These are phyloP conservation scores for Holothuria leucospilota DNA, from an alignment of 53 echinoderm and acorn worm genomes.

Conservation along the genomic window DNA sequence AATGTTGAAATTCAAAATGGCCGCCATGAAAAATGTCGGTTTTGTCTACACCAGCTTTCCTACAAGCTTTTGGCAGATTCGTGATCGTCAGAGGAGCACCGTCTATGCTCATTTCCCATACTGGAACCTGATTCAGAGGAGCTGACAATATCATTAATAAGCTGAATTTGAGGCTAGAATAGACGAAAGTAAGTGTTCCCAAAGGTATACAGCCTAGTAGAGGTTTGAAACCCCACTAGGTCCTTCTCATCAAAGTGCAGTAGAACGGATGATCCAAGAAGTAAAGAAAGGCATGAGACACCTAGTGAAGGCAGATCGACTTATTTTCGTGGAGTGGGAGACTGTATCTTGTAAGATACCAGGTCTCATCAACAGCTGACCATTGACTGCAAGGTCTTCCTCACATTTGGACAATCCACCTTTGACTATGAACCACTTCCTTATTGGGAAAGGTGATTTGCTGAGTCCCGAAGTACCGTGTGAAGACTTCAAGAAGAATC, in stretches of 20 bases:
- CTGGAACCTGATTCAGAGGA: conserved; percentile 71
- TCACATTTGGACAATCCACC: conserved; percentile 60
- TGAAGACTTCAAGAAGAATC: conserved; percentile 56
- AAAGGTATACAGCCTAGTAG: conserved; percentile 52
- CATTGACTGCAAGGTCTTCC: conserved; percentile 70
- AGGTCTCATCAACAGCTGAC: neutral
- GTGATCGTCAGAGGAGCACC: conserved; percentile 71
- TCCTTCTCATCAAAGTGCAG: conserved; percentile 69
- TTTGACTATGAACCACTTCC: conserved; percentile 66
- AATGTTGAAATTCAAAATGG: no score
- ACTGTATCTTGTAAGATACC: no score
- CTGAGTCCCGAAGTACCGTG: conserved; percentile 66
- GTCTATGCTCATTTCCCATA: conserved; percentile 51
- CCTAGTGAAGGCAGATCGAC: conserved; percentile 72
- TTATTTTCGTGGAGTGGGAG: conserved; percentile 75
- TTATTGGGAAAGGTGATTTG: conserved; percentile 73
- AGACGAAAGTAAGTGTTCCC: conserved; percentile 58
- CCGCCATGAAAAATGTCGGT: no score
- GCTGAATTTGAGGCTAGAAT: conserved; percentile 68
- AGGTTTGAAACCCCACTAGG: conserved; percentile 67
- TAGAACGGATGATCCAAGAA: conserved; percentile 82
- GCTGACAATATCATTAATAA: conserved; percentile 73
- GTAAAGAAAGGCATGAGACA: conserved; percentile 74
- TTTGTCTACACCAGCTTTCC: conserved; percentile 72
- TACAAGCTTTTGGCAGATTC: conserved; percentile 74